Conservation (phyloP, 2,113 vertebrate species). For the Paraplagusia blochii region DNA sequence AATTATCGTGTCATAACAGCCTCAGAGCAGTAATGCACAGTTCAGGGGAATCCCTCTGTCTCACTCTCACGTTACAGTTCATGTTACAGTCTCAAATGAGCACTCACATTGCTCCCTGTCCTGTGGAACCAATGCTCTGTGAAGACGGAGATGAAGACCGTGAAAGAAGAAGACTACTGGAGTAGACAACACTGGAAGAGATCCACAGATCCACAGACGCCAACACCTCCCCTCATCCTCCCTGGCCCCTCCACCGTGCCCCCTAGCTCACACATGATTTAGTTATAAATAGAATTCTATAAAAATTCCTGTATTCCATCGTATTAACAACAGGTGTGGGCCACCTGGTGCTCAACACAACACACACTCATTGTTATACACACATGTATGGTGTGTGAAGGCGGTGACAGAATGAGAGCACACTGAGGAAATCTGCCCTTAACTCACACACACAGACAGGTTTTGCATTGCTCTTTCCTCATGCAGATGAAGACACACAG, state of each 20-base stretch:
- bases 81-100: conserved; percentile 1
- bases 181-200: neutral
- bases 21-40: conserved; percentile 29
- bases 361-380: conserved; percentile 17
- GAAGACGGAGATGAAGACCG: conserved; percentile 22
- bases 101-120: conserved; percentile 3
- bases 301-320: conserved; percentile 26
- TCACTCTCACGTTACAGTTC: neutral
- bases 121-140: conserved; percentile 14
- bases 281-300: conserved; percentile 44
- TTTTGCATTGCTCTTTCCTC: conserved; percentile 55
- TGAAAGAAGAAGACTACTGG: neutral
- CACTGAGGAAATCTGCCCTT: conserved; percentile 47
- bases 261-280: neutral
- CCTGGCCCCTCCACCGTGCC: too few relatives aligned
- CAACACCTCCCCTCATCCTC: conserved; percentile 9
- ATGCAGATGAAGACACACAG: conserved; percentile 31
- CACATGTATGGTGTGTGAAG: conserved; percentile 6
- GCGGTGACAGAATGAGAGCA: conserved; percentile 62
- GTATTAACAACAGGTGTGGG: conserved; percentile 49
- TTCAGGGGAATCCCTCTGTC: conserved; percentile 15
- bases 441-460: conserved; percentile 43
- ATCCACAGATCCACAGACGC: conserved; percentile 2
- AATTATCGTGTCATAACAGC: conserved; percentile 16
- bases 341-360: conserved; percentile 45